Evolutionary conservation across 1,140 invertebrate species (phyloP).

Genomic region (Drosophila trapezifrons): DNA sequence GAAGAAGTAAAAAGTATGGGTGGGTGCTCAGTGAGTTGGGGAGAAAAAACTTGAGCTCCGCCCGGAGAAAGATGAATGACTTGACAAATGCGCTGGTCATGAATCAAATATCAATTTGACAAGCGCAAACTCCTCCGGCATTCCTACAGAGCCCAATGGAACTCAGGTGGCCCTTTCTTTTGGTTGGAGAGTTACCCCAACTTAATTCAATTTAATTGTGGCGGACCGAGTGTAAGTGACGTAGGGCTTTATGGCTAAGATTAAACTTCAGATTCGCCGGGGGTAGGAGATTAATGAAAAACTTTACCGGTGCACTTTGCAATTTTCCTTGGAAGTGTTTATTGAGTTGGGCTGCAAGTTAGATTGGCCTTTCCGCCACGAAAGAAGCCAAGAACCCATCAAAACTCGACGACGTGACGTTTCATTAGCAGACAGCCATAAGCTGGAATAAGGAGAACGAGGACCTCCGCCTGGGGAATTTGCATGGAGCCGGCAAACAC

Average conservation of each 20-base stretch:
- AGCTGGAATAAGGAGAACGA: constrained; percentile 5
- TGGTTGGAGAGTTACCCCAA: constrained; percentile 29
- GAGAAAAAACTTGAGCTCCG: constrained; percentile 27
- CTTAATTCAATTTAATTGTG: constrained; percentile 82
- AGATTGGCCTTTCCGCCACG: constrained; percentile 55
- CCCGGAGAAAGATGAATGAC: constrained; percentile 78
- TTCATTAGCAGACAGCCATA: constrained; percentile 62
- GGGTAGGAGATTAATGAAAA: constrained; percentile 69
- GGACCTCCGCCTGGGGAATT: constrained; percentile 63
- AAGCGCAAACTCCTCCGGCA: constrained; percentile 55
- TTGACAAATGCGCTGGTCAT: constrained; percentile 82
- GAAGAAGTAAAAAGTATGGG: constrained; percentile 17
- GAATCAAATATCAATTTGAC: constrained; percentile 84
- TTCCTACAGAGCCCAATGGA: neutral
- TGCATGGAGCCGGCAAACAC: constrained; percentile 44
- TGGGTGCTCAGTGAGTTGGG: neutral
- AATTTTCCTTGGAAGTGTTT: constrained; percentile 52
- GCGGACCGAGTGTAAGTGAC: constrained; percentile 70
- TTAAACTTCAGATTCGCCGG: constrained; percentile 56
- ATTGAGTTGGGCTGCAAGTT: constrained; percentile 75
- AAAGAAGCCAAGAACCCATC: constrained; percentile 46
- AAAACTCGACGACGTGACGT: constrained; percentile 78
- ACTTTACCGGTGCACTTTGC: constrained; percentile 60
- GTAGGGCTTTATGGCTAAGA: constrained; percentile 26
- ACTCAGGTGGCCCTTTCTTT: constrained; percentile 59